Conservation (phyloP, 2,888 invertebrate genomes). For the Drosophila cognata region DNA sequence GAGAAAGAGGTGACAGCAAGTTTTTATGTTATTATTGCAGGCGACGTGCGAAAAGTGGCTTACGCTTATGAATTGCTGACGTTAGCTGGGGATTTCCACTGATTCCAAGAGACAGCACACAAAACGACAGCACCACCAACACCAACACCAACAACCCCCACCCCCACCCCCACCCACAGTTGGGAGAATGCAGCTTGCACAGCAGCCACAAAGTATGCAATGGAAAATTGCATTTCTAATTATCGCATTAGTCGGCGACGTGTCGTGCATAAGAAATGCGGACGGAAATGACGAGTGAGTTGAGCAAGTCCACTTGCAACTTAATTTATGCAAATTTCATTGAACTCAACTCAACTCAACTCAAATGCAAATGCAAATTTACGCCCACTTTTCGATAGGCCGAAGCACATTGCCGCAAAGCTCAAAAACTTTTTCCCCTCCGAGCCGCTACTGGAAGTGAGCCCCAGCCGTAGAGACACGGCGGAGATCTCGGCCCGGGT, state of each 20-base stretch:
- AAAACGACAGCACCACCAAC: constrained; percentile 8
- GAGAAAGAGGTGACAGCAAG: constrained; percentile 64
- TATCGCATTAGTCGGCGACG: constrained; percentile 83
- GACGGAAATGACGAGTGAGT: constrained; percentile 77
- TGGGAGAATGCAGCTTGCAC: constrained; percentile 60
- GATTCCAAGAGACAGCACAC: constrained; percentile 35
- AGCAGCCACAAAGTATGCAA: constrained; percentile 80
- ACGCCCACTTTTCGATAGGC: constrained; percentile 23
- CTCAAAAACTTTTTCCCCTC: constrained; percentile 71
- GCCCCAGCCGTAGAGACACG: neutral
- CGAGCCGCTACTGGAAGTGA: constrained; percentile 35
- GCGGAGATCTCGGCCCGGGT: constrained; percentile 51
- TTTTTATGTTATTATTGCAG: constrained; percentile 69
- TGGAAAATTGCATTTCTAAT: constrained; percentile 84
- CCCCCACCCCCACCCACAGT: neutral
- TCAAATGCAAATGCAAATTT: constrained; percentile 8
- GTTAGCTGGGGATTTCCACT: constrained; percentile 63
- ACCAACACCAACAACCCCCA: neutral
- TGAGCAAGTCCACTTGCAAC: constrained; percentile 73
- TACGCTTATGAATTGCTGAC: constrained; percentile 81
- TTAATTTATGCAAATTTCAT: constrained; percentile 73
- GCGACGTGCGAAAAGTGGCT: constrained; percentile 72
- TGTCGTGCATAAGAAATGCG: constrained; percentile 84
- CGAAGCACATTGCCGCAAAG: constrained; percentile 58
- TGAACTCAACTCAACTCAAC: constrained; percentile 8